Evolutionary conservation across 2,888 invertebrate species (phyloP), one percentile per base, ranked within the genome.

Genomic region (Leptopilina drosophilae): DNA sequence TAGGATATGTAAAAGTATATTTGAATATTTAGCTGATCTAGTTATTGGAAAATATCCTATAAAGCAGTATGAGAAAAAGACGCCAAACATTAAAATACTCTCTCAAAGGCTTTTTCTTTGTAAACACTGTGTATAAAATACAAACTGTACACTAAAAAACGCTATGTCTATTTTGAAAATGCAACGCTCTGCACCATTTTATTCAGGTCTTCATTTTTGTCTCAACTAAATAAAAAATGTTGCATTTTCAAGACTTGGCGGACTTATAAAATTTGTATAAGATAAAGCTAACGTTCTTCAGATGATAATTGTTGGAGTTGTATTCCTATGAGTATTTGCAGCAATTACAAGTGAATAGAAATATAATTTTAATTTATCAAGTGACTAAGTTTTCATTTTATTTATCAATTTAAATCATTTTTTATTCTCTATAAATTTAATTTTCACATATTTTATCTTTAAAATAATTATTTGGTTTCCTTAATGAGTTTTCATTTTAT

Each of bases 161-260:
- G 79, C 79, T 76, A 20, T 49, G 5, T 77, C 62, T 40, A 64
- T 53, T 49, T 73, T 78, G 77, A 78, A 77, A 78, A 82, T 80
- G 76, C 76, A 77, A 62, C 77, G 77, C 81, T 79, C 78, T 76
- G 80, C 77, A 82, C 53, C 49, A 77, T 78, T 62, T 77, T 77
- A 69, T 33, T 59, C 26, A 14, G 26, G 2, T 42, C 26, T 64
- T 20, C 5, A 26, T 66, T 66, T 56, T 66, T 59, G 56, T 59
- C 53, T 46, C 20, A 14, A 64, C 6, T 64, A 15, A 15, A 80
- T 49, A 76, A 77, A 15, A 62, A 20, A 42, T 66, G 62, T 66
- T 76, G 73, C 56, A 73, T 56, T 73, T 73, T 33, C 56, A 56
- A 14, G 56, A 56, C 40, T 59, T 20, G 73, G 53, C 26, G 69